phyloP scores from a whole-genome alignment of 2,888 invertebrate species.

The Cepaea hortensis region DNA sequence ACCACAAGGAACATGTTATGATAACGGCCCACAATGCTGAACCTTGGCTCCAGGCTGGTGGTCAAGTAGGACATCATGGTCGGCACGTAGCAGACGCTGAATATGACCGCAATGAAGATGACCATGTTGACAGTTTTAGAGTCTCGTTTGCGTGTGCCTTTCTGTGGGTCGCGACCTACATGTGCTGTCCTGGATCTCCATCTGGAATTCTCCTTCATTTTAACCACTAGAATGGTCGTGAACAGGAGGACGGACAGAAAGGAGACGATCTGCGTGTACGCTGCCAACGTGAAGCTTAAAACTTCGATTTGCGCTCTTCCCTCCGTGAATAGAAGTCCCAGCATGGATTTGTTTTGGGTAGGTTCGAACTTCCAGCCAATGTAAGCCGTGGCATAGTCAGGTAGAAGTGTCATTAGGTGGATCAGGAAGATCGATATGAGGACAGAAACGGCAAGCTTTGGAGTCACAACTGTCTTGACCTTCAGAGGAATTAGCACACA shows the following conservation, averaged over 20 bases:
- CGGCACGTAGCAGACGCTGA: not conserved
- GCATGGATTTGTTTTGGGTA: slow-evolving; percentile 2
- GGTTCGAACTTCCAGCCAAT: slow-evolving; percentile 29
- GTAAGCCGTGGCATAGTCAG: slow-evolving; percentile 17
- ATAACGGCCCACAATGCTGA: slow-evolving; percentile 6
- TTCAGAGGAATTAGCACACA: slow-evolving; percentile 21
- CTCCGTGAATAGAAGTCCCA: slow-evolving; percentile 18
- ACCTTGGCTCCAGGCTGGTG: not conserved
- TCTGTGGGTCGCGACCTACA: not conserved
- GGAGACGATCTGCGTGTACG: not conserved
- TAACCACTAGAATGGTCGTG: slow-evolving; percentile 1
- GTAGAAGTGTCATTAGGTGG: not conserved
- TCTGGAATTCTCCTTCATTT: not conserved
- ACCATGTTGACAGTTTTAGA: not conserved
- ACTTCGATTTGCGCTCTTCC: slow-evolving; percentile 3
- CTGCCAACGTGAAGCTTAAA: not conserved
- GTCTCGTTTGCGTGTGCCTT: not conserved
- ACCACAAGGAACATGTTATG: not conserved
- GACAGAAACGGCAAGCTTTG: not conserved
- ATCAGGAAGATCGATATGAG: not conserved
- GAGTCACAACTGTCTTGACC: slow-evolving; percentile 11
- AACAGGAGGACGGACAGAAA: not conserved
- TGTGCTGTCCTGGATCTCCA: not conserved
- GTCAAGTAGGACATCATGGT: not conserved
- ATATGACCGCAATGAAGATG: not conserved